Conservation (phyloP, 2,113 vertebrate genomes). For the Nanorana parkeri region DNA sequence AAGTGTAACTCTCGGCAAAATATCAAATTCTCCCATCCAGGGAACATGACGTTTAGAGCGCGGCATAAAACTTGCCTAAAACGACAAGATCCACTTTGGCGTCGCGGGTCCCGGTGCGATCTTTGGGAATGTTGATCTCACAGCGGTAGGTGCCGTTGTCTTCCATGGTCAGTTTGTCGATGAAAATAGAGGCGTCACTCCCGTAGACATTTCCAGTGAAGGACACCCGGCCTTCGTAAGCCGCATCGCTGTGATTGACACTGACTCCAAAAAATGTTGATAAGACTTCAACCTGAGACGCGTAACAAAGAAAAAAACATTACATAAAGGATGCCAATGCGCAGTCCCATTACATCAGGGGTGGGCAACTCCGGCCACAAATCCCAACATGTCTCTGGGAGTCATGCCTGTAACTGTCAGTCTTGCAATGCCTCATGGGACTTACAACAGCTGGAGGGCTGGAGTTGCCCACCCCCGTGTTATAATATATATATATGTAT, state of each 20-base stretch:
- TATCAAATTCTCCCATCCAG: not conserved
- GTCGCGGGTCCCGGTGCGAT: conserved; percentile 59
- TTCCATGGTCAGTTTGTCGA: conserved; percentile 72
- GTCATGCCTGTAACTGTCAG: too few species aligned
- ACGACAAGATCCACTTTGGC: conserved; percentile 73
- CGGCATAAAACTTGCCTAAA: conserved; percentile 73
- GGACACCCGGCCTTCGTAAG: conserved; percentile 67
- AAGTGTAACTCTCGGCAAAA: too few species aligned
- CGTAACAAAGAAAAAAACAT: not conserved
- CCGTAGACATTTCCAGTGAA: conserved; percentile 27
- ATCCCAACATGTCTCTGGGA: too few species aligned
- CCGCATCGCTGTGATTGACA: conserved; percentile 16
- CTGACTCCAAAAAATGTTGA: conserved; percentile 47
- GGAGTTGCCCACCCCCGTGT: too few species aligned
- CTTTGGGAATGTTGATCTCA: conserved; percentile 66
- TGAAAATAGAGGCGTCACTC: conserved; percentile 65
- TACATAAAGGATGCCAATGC: not conserved
- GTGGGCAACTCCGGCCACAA: too few species aligned
- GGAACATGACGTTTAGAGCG: not conserved
- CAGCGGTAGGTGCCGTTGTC: conserved; percentile 82
- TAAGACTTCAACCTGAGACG: conserved; percentile 68
- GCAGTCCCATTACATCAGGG: too few species aligned
- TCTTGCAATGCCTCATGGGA: too few species aligned
- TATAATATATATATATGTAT: too few species aligned
- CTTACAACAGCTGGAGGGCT: too few species aligned